Base-by-base conservation (phyloP, 2,888 invertebrate species). In the Hirtodrosophila trivittata region DNA sequence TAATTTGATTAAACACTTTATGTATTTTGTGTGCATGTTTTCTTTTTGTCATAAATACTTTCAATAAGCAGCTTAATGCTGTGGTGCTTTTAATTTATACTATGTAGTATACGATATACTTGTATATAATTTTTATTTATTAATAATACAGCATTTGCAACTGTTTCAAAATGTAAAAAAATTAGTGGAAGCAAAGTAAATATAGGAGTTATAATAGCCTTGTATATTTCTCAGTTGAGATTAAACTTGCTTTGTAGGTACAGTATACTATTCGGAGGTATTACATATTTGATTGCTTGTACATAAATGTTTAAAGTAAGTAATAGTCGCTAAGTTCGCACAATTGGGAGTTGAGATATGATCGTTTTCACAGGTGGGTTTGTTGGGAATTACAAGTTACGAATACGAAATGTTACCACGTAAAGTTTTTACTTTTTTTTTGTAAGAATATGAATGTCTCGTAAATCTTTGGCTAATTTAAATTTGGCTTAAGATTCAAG, bases 231-330 rank as follows among this genome's bases (percentile, higher is more conserved):
- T 63, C 28, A 49, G 26, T 55, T 49, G 54, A 45, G 46, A 54
- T 68, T 13, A 57, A 58, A 56, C 54, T 59, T 59, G 60, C 59
- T 70, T 77, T 33, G 5, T 9, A 82, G 87, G 82, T 82, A 87
- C 87, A 83, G 71, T 71, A 66, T 66, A 63, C 84, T 83, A 86
- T 54, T 84, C 87, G 83, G 83, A 84, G 83, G 83, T 87, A 83
- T 87, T 69, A 69, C 63, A 67, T 58, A 72, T 55, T 65, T 78
- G 72, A 84, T 81, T 81, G 74, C 64, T 77, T 73, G 45, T 55
- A 63, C 55, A 39, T 66, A 37, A 25, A 26, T 42, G 35, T 55
- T 30, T 62, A 58, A 51, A 57, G 38, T 51, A 62, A 43, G 45
- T 75, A 42, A 42, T 66, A 63, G 50, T 49, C 52, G 30, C 32